Conservation (phyloP, 1,140 invertebrate genomes). For the Brachionus asplanchnoidis region DNA sequence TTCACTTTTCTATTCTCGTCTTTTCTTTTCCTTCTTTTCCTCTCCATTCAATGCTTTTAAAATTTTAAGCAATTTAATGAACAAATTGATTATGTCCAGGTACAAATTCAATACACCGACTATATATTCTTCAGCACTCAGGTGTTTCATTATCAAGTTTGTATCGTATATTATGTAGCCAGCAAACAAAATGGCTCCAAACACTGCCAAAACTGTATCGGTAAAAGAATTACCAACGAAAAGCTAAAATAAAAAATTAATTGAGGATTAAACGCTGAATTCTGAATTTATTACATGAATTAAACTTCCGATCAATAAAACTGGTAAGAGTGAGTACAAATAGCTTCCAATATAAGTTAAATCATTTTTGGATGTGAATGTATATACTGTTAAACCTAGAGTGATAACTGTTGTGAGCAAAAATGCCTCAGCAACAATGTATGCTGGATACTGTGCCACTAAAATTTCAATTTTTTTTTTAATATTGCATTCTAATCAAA, state of each 20-base stretch:
- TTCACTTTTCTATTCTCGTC: background rate
- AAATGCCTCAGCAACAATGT: constrained; percentile 70
- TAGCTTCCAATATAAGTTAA: constrained; percentile 70
- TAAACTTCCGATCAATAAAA: constrained; percentile 67
- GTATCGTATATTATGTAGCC: constrained; percentile 83
- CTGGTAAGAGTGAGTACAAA: constrained; percentile 67
- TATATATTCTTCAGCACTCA: constrained; percentile 92
- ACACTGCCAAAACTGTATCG: constrained; percentile 66
- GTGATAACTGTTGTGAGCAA: constrained; percentile 69
- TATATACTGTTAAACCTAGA: constrained; percentile 68
- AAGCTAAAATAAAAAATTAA: constrained; percentile 58
- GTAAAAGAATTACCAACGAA: constrained; percentile 66
- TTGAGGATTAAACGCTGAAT: background rate
- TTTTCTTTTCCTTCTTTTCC: background rate
- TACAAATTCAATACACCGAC: constrained; percentile 86
- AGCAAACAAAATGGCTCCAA: constrained; percentile 42
- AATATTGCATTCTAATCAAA: background rate
- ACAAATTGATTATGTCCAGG: constrained; percentile 82
- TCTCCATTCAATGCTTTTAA: constrained; percentile 44
- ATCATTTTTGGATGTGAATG: constrained; percentile 73
- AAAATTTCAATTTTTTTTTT: constrained; percentile 31
- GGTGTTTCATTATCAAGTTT: constrained; percentile 82
- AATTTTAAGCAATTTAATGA: constrained; percentile 73
- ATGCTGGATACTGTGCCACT: constrained; percentile 68
- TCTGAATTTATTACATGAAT: constrained; percentile 51